Conservation (phyloP, 2,888 invertebrate genomes). For the Chalcosyrphus nemorum region DNA sequence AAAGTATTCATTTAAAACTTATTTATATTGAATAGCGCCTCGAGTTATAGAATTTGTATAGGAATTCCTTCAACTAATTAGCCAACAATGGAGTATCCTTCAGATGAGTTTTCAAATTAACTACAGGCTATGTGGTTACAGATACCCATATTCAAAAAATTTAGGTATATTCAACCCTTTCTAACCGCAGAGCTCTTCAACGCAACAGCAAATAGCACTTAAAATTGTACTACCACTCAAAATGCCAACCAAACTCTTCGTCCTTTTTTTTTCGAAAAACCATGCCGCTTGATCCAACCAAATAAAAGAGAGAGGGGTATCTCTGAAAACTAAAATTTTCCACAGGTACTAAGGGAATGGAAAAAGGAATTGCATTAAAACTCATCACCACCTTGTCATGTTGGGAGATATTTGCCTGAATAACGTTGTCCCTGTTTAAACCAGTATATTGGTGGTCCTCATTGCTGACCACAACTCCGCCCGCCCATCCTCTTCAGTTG, state of each 20-base stretch:
- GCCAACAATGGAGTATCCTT: not conserved
- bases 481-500: not conserved
- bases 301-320: slow-evolving; percentile 7
- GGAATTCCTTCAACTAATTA: not conserved
- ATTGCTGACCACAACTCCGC: no score
- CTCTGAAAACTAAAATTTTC: slow-evolving; percentile 14
- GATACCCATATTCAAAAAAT: not conserved
- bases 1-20: no score
- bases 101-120: not conserved
- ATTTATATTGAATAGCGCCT: not conserved
- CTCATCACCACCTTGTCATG: slow-evolving; percentile 55
- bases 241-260: slow-evolving; percentile 35
- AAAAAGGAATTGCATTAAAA: slow-evolving; percentile 55
- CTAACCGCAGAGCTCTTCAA: slow-evolving; percentile 27
- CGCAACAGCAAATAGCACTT: slow-evolving; percentile 66
- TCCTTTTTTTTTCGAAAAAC: no score
- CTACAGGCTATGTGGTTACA: not conserved
- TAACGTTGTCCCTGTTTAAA: slow-evolving; percentile 30
- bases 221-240: slow-evolving; percentile 39
- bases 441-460: not conserved
- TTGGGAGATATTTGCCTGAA: slow-evolving; percentile 47
- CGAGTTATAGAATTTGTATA: not conserved
- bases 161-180: not conserved
- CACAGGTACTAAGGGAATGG: slow-evolving; percentile 38
- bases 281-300: not conserved